These are phyloP conservation scores for Ferrisia virgata DNA, from an alignment of 2,888 invertebrate genomes.

Conservation along the genomic window DNA sequence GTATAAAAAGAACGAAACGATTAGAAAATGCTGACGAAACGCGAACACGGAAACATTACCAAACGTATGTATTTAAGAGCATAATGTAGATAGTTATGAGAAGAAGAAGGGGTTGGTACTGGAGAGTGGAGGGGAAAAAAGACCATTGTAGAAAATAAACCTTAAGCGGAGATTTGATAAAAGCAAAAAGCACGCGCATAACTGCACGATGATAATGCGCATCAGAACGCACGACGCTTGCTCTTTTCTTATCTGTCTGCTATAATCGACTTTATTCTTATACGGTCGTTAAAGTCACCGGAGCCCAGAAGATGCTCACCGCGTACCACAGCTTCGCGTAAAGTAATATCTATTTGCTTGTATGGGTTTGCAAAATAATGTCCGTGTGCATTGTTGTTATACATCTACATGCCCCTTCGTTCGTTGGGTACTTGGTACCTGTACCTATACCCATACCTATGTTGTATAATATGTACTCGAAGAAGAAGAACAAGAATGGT, in stretches of 20 bases:
- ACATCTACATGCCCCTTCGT: too few relatives aligned
- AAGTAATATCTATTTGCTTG: background rate
- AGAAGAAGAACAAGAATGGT: too few relatives aligned
- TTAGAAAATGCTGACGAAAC: too few relatives aligned
- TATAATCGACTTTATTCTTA: conserved; percentile 37
- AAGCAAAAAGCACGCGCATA: conserved; percentile 36
- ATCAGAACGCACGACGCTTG: conserved; percentile 38
- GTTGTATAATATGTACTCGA: too few relatives aligned
- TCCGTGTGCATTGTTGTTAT: too few relatives aligned
- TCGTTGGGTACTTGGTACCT: too few relatives aligned
- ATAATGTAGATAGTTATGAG: too few relatives aligned
- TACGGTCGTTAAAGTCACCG: conserved; percentile 34
- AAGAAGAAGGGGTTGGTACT: too few relatives aligned
- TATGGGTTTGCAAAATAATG: background rate
- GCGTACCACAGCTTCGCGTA: background rate
- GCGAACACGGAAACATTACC: background rate
- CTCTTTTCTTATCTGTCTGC: conserved; percentile 28
- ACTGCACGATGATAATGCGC: conserved; percentile 39
- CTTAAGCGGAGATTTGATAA: conserved; percentile 26
- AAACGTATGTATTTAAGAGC: background rate
- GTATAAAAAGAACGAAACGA: background rate
- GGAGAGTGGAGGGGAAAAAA: background rate
- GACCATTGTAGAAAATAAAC: background rate
- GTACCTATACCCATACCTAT: background rate
- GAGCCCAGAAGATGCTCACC: background rate